phyloP scores from a whole-genome alignment of 2,888 invertebrate species.

The Meiosimyza platycephala region DNA sequence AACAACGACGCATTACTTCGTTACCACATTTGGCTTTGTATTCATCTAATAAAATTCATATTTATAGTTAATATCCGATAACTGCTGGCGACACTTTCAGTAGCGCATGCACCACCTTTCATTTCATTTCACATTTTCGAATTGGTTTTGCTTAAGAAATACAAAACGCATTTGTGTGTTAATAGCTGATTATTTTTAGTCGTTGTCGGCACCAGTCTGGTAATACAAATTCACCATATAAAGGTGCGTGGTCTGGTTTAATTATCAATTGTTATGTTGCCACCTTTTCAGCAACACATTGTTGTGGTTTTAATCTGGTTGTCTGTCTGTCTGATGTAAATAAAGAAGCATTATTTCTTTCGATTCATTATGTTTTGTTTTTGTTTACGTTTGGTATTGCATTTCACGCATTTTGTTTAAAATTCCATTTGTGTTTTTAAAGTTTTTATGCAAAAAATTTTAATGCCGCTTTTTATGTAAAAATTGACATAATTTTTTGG shows the following conservation, averaged over 20 bases:
- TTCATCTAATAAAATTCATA: too few relatives aligned
- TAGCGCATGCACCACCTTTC: too few relatives aligned
- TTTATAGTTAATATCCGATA: too few relatives aligned
- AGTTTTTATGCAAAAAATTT: not conserved
- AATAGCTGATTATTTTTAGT: not conserved
- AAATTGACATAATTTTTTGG: too few relatives aligned
- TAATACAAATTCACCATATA: not conserved
- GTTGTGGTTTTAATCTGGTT: too few relatives aligned
- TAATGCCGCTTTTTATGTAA: too few relatives aligned
- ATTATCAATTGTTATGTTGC: constrained; percentile 1
- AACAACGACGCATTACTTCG: too few relatives aligned
- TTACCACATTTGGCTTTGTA: too few relatives aligned
- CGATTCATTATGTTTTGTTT: constrained; percentile 6
- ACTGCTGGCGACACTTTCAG: too few relatives aligned
- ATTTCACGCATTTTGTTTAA: constrained; percentile 20
- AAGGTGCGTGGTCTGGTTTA: constrained; percentile 12
- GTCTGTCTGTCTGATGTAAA: not conserved
- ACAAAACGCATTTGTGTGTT: not conserved
- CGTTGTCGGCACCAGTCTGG: not conserved
- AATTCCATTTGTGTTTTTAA: constrained; percentile 24
- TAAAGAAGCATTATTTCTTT: not conserved
- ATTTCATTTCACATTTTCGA: too few relatives aligned
- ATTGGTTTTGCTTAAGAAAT: too few relatives aligned
- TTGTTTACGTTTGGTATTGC: not conserved
- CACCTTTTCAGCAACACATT: not conserved